Evolutionary conservation across 1,140 invertebrate genomes (phyloP).

Genomic region (Cydia strobilella): DNA sequence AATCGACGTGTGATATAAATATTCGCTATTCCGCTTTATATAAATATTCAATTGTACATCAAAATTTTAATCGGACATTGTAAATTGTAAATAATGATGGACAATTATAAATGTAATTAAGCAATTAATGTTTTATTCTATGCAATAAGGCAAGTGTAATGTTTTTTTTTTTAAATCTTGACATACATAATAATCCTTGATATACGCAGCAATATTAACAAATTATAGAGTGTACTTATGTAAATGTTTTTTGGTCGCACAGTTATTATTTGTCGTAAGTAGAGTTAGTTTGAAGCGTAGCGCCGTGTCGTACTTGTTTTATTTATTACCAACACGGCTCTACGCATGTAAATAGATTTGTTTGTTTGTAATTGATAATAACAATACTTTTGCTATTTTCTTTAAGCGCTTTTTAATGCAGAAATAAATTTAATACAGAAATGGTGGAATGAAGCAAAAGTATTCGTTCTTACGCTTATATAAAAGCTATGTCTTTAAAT

Average conservation of each 20-base stretch:
- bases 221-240: slow-evolving; percentile 32
- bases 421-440: not conserved
- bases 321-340: slow-evolving; percentile 14
- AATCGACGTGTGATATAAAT: slow-evolving; percentile 33
- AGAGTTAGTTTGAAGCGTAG: not conserved
- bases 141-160: slow-evolving; percentile 23
- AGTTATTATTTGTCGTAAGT: slow-evolving; percentile 20
- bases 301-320: not conserved
- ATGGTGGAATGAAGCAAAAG: slow-evolving; percentile 40
- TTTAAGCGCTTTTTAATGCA: not conserved
- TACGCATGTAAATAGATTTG: slow-evolving; percentile 4
- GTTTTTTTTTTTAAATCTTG: slow-evolving; percentile 16
- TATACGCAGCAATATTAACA: slow-evolving; percentile 28
- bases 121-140: slow-evolving; percentile 24
- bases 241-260: slow-evolving; percentile 26
- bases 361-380: slow-evolving; percentile 4
- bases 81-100: slow-evolving; percentile 26
- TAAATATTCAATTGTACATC: slow-evolving; percentile 19
- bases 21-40: slow-evolving; percentile 23
- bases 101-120: slow-evolving; percentile 21
- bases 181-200: slow-evolving; percentile 31
- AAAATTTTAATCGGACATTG: slow-evolving; percentile 16
- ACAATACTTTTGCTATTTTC: slow-evolving; percentile 5
- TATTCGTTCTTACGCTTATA: slow-evolving; percentile 48
- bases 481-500: slow-evolving; percentile 48